Conservation (phyloP, 2,888 invertebrate genomes). For the Magallana nippona region DNA sequence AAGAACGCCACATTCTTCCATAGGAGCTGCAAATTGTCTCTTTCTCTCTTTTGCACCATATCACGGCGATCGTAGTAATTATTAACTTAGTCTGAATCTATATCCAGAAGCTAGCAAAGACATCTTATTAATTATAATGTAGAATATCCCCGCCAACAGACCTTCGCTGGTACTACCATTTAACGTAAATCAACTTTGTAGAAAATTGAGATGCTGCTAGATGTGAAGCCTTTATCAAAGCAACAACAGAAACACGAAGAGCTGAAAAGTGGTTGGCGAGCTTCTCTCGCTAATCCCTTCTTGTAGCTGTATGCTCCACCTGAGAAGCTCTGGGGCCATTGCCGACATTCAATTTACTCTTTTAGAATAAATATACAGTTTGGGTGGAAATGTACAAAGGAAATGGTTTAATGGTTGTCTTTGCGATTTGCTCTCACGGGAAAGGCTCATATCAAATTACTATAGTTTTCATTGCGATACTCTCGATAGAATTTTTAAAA, state of each 20-base stretch:
- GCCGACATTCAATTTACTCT: neutral
- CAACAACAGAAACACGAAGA: neutral
- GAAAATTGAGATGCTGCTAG: slow-evolving; percentile 1
- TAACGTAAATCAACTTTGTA: slow-evolving; percentile 28
- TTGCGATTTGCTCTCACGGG: neutral
- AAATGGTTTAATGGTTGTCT: neutral
- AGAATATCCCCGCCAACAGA: neutral
- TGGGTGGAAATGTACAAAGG: neutral
- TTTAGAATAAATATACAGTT: neutral
- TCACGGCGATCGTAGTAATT: neutral
- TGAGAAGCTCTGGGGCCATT: neutral
- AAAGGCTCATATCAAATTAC: neutral
- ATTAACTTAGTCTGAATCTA: neutral
- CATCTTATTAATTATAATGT: slow-evolving; percentile 4
- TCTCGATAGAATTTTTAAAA: too few species aligned
- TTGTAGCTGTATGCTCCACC: neutral
- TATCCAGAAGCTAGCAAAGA: neutral
- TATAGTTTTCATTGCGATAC: neutral
- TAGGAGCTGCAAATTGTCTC: neutral
- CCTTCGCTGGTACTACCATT: neutral
- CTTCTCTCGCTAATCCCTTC: slow-evolving; percentile 8
- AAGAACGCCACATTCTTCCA: neutral
- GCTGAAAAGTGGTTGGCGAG: neutral
- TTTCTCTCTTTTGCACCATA: neutral
- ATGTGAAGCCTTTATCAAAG: slow-evolving; percentile 2